A percentile compares a stretch with the other conserved stretches of the same genome.
These are phyloP conservation scores for Propithecus deckenii DNA, from an alignment of 2,797 vertebrate genomes.

Conservation along the genomic window DNA sequence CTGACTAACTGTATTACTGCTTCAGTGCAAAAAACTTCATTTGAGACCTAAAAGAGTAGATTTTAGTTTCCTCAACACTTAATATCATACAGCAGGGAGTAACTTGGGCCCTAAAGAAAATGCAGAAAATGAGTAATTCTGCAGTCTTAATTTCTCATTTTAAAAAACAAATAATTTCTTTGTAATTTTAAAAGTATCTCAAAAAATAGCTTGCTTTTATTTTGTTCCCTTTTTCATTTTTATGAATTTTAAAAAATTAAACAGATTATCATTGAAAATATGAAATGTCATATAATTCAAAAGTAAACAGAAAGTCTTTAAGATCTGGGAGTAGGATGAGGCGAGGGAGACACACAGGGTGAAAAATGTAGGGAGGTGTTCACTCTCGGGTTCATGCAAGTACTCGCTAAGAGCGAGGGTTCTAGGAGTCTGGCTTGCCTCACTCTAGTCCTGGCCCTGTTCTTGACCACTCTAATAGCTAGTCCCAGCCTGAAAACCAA, in stretches of 20 bases:
- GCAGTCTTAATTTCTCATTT: background rate
- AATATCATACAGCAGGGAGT: background rate
- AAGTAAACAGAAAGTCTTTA: background rate
- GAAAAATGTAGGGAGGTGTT: no score
- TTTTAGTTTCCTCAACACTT: background rate
- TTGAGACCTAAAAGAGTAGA: background rate
- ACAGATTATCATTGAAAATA: background rate
- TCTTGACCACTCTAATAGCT: no score
- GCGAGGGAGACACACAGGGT: rapidly evolving
- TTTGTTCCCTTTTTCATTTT: background rate
- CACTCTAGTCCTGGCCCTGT: background rate
- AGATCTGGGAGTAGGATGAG: background rate
- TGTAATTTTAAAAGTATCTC: background rate
- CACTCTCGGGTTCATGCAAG: rapidly evolving
- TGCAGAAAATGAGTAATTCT: background rate
- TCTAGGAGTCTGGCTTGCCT: no score
- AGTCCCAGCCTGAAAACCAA: background rate
- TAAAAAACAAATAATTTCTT: background rate
- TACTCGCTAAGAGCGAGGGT: background rate
- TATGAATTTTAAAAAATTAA: background rate
- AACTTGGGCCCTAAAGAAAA: background rate
- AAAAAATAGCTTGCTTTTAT: background rate
- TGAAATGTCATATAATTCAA: background rate
- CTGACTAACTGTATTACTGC: background rate
- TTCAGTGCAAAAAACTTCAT: background rate